Evolutionary conservation across 2,888 invertebrate genomes (phyloP), one percentile per base, ranked within the genome.

Genomic region (Caenorhabditis sp.): DNA sequence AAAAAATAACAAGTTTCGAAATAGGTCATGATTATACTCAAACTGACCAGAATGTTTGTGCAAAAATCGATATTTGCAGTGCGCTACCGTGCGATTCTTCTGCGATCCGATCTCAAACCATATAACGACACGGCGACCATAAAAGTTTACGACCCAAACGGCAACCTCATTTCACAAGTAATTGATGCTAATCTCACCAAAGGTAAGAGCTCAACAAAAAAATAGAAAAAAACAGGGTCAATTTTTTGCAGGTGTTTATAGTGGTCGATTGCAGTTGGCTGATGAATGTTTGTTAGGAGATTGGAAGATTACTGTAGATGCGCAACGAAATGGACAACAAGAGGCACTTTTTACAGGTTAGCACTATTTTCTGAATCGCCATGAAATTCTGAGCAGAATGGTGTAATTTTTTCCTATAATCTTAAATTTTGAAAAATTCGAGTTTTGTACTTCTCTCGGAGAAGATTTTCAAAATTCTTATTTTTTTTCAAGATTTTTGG

Each of bases 71-170:
- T 12, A 19, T 51, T 74, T 82, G 58, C 82, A 88, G 92, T 97
- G 27, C 91, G 92, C 88, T 95, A 94, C 89, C 91, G 95, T 83
- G 92, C 93, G 8, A 89, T 94, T 23, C 91, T 93, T 21, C 90
- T 94, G 62, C 92, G 93, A 87, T 91, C 93, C 0, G 91, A 92
- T 82, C 89, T 94, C 66, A 92, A 92, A 83, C 93, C 94, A 0
- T 88, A 86, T 77, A 81, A 76, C 5, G 91, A 92, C 6, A 91
- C 91, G 31, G 91, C 92, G 76, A 91, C 91, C 12, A 89, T 93
- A 24, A 91, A 92, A 83, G 90, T 94, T 68, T 67, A 76, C 62
- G 87, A 87, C 68, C 84, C 87, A 5, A 84, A 64, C 86, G 84
- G 82, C 62, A 89, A 89, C 65, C 81, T 86, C 14, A 87, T 88